Evolutionary conservation across 2,797 vertebrate genomes (phyloP), one percentile per base, ranked within the genome.

Genomic region (Sebastes baramenuke): DNA sequence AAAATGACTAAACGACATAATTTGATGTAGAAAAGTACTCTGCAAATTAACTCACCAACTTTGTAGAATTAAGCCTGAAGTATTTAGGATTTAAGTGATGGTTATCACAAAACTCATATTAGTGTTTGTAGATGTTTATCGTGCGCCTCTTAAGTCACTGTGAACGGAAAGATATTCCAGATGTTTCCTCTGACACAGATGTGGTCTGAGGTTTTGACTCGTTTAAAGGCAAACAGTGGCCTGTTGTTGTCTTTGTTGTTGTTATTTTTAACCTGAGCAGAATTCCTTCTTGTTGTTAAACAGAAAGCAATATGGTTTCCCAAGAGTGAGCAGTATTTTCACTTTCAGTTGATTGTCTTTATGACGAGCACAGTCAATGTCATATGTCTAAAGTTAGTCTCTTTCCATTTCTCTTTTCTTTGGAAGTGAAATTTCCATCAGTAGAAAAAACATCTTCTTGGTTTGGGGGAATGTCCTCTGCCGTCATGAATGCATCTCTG

Each of bases 121-220:
- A 58, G 42, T 70, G 71, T 75, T 85, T 77, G 64, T 27, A 24
- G 32, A 67, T 82, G 27, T 68, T 77, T 61, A 71, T 69, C 12
- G 0, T 42, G 66, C 67, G 56, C 14, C 54, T 67, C 60, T 25
- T 67, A 29, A 67, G 12, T 69, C 60, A 36, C 65, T 46, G 30
- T 72, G 62, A 67, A 32, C 16, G 16, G 10, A 68, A 76, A 83
- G 58, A 68, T 70, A 34, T 87, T 88, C 67, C 86, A 86, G 75
- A 88, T 87, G 77, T 71, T 88, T 87, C 66, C 79, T 56, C 59
- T 29, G 72, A 82, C 67, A 71, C 79, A 73, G 67, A 79, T 85
- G 56, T 80, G 78, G 64, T 70, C 70, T 49, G 42, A 72, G 64
- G 61, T 70, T 70, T 74, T 67, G 20, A 72, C 54, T 79, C 64